A percentile compares a stretch with the other conserved stretches of the same genome.
phyloP scores from a whole-genome alignment of 2,888 invertebrate species.

The Saturnia japonica region DNA sequence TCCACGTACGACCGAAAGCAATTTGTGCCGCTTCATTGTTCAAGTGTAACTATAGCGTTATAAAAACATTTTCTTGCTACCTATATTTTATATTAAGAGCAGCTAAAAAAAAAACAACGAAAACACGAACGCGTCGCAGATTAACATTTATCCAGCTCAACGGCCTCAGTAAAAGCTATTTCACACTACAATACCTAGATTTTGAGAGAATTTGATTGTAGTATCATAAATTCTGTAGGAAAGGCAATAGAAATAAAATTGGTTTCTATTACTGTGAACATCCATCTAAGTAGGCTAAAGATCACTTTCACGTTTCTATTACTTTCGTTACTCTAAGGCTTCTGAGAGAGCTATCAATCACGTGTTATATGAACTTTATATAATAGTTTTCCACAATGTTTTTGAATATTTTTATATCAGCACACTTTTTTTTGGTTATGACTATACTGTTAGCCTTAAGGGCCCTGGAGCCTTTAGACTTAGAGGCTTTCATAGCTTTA shows the following conservation, averaged over 20 bases:
- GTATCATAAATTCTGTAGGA: slow-evolving; percentile 9
- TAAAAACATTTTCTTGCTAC: slow-evolving; percentile 14
- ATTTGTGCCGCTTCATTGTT: slow-evolving; percentile 12
- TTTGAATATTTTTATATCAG: background rate
- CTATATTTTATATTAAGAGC: slow-evolving; percentile 10
- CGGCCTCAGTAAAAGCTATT: slow-evolving; percentile 20
- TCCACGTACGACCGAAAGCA: slow-evolving; percentile 4
- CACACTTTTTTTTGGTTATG: too few relatives aligned
- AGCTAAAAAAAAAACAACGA: slow-evolving; percentile 15
- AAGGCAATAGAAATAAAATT: slow-evolving; percentile 13
- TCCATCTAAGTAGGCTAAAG: background rate
- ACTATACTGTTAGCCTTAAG: too few relatives aligned
- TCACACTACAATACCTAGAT: slow-evolving; percentile 20
- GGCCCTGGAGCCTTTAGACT: too few relatives aligned
- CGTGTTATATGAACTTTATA: background rate
- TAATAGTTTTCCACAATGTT: background rate
- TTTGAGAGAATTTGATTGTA: slow-evolving; percentile 9
- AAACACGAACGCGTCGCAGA: slow-evolving; percentile 21
- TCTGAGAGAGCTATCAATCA: slow-evolving; percentile 2
- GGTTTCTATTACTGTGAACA: slow-evolving; percentile 7
- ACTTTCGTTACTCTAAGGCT: background rate
- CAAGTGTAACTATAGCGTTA: background rate
- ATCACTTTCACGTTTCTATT: slow-evolving; percentile 7
- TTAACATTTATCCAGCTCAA: slow-evolving; percentile 20
- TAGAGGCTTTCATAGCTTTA: too few relatives aligned